A percentile compares a stretch with the other conserved stretches of the same genome.
Evolutionary conservation across 1,140 invertebrate genomes (phyloP).

Genomic region (Temnothorax curvispinosus): DNA sequence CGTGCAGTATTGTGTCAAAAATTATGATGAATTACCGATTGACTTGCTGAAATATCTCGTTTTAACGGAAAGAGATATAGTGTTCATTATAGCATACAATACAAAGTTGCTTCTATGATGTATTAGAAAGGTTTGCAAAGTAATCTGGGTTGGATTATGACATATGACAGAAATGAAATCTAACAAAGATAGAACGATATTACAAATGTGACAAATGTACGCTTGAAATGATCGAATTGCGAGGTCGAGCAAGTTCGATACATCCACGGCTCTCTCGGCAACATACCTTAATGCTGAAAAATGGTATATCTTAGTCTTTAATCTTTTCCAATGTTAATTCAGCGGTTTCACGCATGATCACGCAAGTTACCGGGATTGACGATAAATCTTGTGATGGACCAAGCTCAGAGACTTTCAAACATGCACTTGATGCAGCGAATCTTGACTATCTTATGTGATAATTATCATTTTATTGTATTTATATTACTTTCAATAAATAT

Average conservation of each 20-base stretch:
- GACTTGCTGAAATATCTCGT: slow-evolving; percentile 20
- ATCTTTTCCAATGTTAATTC: slow-evolving; percentile 18
- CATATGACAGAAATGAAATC: neutral
- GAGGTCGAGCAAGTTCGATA: slow-evolving; percentile 49
- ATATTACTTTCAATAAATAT: slow-evolving; percentile 74
- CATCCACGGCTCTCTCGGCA: slow-evolving; percentile 8
- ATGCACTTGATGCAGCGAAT: slow-evolving; percentile 54
- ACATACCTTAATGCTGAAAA: slow-evolving; percentile 19
- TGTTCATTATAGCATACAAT: slow-evolving; percentile 48
- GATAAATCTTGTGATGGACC: slow-evolving; percentile 35
- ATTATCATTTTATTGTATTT: slow-evolving; percentile 71
- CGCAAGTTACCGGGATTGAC: neutral
- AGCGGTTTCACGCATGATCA: slow-evolving; percentile 1
- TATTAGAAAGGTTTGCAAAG: slow-evolving; percentile 48
- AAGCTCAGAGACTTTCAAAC: slow-evolving; percentile 50
- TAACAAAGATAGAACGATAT: neutral
- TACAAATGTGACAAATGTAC: neutral
- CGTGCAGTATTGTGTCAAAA: slow-evolving; percentile 43
- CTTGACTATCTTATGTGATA: slow-evolving; percentile 61
- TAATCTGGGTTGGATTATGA: slow-evolving; percentile 49
- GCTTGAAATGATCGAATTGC: neutral
- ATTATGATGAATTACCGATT: slow-evolving; percentile 37
- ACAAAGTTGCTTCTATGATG: slow-evolving; percentile 51
- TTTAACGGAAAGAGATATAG: neutral
- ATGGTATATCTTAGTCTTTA: slow-evolving; percentile 41